A percentile compares a stretch with the other conserved stretches of the same genome.
Conservation (phyloP, 2,888 invertebrate genomes). For the Steinernema scapterisci region DNA sequence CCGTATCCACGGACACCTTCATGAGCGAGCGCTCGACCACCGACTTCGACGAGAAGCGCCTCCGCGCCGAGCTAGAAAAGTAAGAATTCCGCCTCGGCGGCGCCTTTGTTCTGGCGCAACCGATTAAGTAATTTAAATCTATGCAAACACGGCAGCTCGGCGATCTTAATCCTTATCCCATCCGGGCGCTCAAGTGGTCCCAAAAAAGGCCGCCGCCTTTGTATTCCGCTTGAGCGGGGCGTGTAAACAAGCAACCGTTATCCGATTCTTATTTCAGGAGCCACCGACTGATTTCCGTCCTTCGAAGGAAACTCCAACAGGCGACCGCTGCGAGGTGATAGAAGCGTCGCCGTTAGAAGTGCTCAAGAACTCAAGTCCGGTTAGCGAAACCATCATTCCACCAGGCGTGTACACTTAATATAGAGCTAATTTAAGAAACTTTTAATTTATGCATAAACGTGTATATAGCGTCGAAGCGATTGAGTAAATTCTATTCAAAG, state of each 20-base stretch:
- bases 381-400: constrained; percentile 18
- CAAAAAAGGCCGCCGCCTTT: constrained; percentile 9
- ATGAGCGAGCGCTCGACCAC: constrained; percentile 32
- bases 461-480: constrained; percentile 11
- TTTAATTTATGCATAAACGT: constrained; percentile 15
- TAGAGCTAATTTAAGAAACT: neutral
- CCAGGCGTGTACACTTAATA: constrained; percentile 26
- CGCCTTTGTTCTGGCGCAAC: constrained; percentile 16
- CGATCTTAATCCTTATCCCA: constrained; percentile 18
- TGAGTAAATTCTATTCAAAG: constrained; percentile 20
- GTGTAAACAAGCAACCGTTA: too few relatives aligned
- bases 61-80: constrained; percentile 36
- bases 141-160: constrained; percentile 4
- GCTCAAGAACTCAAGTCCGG: constrained; percentile 1
- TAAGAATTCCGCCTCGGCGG: constrained; percentile 15
- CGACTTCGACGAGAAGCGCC: constrained; percentile 34
- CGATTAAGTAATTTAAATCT: constrained; percentile 31
- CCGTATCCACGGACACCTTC: constrained; percentile 35
- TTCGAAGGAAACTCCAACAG: constrained; percentile 60
- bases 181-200: constrained; percentile 26
- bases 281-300: constrained; percentile 57
- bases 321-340: constrained; percentile 8
- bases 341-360: neutral
- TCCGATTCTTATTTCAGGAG: constrained; percentile 54
- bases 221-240: neutral